Base-by-base conservation (phyloP, 2,113 vertebrate species). In the Vidua chalybeata region DNA sequence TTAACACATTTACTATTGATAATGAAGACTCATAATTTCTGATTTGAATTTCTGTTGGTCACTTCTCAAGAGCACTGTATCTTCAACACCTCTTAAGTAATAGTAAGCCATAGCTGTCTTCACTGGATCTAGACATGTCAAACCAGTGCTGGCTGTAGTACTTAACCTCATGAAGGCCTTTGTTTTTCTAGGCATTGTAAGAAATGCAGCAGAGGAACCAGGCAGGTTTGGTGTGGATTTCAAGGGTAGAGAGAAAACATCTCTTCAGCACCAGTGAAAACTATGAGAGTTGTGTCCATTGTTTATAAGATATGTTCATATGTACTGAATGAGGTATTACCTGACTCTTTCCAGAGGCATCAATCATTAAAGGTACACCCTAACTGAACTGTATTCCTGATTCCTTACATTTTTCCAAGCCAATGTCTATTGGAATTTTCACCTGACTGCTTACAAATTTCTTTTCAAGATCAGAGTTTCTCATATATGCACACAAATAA, bases 61-160 rank as follows among this genome's bases (percentile, higher is more conserved):
- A 21, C 18, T n/a, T 49, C 30, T 79, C 64, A 86, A 72, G 11
- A 83, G 17, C 24, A 49, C 18, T 75, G 0, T 41, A 62, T 33
- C 20, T 83, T 80, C 76, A 55, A 23, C 15, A n/a, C 2, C 8
- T 66, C 19, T 46, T 49, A 35, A 43, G 31, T 39, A 72, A 67
- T 33, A 73, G 52, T 14, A 79, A 86, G 48, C 33, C 20, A 62
- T n/a, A 72, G 18, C 16, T 72, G 64, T 46, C 13, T n/a, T 55
- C 55, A 39, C 41, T 39, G 35, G 74, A 84, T 31, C 13, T 27
- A 61, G 21, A 43, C 11, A 10, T 61, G 52, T 52, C 80, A 68
- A 91, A 84, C 26, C 20, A 66, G 12, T 37, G n/a, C 62, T 89
- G 97, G 96, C 94, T 98, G 84, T 97, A 97, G 73, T 97, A 97